Base-by-base conservation (phyloP, 2,113 vertebrate genomes). In the Pogona vitticeps region DNA sequence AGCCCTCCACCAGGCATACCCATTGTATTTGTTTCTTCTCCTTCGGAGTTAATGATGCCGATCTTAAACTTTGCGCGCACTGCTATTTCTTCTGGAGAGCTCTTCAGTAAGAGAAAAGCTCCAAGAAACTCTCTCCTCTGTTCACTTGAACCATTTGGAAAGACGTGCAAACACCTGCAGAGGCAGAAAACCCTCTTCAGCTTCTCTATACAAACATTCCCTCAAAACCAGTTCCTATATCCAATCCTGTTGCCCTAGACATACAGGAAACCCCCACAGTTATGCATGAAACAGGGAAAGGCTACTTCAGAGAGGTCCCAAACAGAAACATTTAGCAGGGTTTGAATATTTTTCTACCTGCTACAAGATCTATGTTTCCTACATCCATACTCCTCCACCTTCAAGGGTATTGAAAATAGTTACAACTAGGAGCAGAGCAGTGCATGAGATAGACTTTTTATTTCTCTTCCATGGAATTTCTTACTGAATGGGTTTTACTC, bases 51-150 rank as follows among this genome's bases (percentile, higher is more conserved):
- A 91, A 98, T 96, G 93, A 98, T 98, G 94, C 98, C 98, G 95
- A 99, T 98, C 91, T 98, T 98, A 95, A 99, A 98, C 95, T 98
- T 99, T 94, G 98, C 98, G 85, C 98, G 97, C 67, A 99, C 97
- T 91, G 98, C 98, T 71, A 98, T 98, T 92, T n/a, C n/a, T n/a
- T 99, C 99, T 83, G 98, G 98, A 95, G 98, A 98, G 96, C 98
- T 98, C 91, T 98, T 98, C 93, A 98, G 94, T 90, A 99, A 94
- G 92, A 98, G 95, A 91, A 99, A 99, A 88, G 99, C 97, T 61
- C 98, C 98, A 70, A 98, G 95, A 94, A 98, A 98, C 93, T 98
- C 98, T 94, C 99, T 99, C 91, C 98, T 98, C 91, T 98, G 98
- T 95, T 98, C 98, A 88, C 98, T 98, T 91, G 98, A 93, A 36